These are phyloP conservation scores for Cantharis flavilabris DNA, from an alignment of 2,888 invertebrate genomes.

Conservation along the genomic window DNA sequence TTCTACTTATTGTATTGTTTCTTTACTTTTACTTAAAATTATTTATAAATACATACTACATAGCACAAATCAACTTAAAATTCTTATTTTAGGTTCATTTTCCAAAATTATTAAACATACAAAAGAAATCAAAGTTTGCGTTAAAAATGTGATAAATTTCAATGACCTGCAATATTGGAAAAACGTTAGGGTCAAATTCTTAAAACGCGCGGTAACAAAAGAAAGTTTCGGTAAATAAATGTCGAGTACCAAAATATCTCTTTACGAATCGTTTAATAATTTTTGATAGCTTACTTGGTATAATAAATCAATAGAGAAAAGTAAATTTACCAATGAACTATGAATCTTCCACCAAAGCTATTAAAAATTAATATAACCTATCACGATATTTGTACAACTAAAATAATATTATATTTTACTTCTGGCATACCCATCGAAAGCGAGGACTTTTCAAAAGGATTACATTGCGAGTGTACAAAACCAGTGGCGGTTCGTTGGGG, in stretches of 20 bases:
- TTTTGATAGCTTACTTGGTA: neutral
- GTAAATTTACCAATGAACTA: neutral
- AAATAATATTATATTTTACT: neutral
- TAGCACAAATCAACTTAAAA: no score
- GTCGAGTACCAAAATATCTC: neutral
- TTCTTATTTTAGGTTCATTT: no score
- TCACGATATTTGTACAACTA: neutral
- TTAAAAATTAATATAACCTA: slow-evolving; percentile 4
- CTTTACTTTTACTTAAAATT: no score
- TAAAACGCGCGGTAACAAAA: neutral
- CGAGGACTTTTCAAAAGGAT: no score
- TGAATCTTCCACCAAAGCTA: neutral
- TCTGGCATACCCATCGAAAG: neutral
- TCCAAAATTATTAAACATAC: neutral
- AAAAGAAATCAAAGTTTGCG: neutral
- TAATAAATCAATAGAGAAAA: slow-evolving; percentile 1
- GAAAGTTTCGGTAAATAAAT: neutral
- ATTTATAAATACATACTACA: no score
- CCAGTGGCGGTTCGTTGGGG: no score
- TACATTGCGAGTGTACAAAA: no score
- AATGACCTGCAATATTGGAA: neutral
- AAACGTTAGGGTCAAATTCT: neutral
- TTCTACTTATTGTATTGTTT: no score
- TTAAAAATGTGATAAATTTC: neutral
- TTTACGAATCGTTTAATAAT: neutral